Conservation (phyloP, 2,797 vertebrate genomes). For the Buceros bicornis region DNA sequence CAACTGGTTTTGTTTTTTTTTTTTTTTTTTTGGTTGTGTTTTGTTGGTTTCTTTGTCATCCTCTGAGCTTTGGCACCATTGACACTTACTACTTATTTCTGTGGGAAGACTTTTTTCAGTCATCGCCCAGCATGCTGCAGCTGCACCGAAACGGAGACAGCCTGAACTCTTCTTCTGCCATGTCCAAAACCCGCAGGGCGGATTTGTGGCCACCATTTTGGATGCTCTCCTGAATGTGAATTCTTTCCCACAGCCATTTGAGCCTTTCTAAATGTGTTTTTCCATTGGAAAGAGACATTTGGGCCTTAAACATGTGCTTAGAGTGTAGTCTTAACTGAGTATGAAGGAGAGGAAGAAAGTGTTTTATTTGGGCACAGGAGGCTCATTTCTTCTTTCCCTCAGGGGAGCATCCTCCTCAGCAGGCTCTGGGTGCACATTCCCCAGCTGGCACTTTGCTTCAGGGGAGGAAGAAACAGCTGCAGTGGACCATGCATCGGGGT, state of each 20-base stretch:
- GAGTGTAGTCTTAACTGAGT: neutral
- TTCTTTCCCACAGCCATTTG: slow-evolving; percentile 55
- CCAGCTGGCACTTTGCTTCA: neutral
- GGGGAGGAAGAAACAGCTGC: neutral
- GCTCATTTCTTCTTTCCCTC: neutral
- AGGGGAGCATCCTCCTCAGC: neutral
- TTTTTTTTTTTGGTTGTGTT: neutral
- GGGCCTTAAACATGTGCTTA: neutral
- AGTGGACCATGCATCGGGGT: too few relatives aligned
- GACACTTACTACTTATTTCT: slow-evolving; percentile 1
- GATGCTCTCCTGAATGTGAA: neutral
- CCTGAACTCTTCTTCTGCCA: slow-evolving; percentile 15
- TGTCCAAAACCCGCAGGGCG: slow-evolving; percentile 50
- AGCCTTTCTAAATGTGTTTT: slow-evolving; percentile 35
- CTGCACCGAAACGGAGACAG: slow-evolving; percentile 16
- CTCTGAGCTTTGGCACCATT: slow-evolving; percentile 11
- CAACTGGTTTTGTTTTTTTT: neutral
- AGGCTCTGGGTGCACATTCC: neutral
- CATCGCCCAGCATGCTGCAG: slow-evolving; percentile 40
- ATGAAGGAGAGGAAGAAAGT: neutral
- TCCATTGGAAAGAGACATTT: slow-evolving; percentile 8
- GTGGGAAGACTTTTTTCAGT: slow-evolving; percentile 27
- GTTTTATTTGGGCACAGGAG: neutral
- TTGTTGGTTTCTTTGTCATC: slow-evolving; percentile 56
- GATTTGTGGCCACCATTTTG: slow-evolving; percentile 47